Conservation (phyloP, 2,113 vertebrate species). For the Trogon surrucura region DNA sequence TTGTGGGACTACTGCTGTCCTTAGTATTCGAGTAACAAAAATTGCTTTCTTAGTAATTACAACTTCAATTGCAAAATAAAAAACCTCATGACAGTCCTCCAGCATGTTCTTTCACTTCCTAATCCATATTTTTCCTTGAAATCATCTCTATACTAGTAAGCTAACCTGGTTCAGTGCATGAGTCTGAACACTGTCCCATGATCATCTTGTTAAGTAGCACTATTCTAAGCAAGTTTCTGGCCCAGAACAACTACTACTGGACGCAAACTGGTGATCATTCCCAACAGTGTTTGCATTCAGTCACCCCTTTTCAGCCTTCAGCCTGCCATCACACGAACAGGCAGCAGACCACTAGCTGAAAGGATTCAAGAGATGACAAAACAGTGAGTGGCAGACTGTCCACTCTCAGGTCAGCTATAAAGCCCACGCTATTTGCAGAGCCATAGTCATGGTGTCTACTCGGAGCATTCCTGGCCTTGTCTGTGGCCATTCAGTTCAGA, state of each 20-base stretch:
- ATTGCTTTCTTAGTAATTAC: neutral
- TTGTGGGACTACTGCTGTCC: no score
- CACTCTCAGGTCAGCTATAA: neutral
- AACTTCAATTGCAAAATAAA: neutral
- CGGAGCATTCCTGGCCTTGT: neutral
- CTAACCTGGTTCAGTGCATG: neutral
- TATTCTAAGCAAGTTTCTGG: neutral
- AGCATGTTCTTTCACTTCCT: neutral
- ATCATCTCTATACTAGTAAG: neutral
- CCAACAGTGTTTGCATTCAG: neutral
- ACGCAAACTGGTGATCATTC: neutral
- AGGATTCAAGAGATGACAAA: neutral
- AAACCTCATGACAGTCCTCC: neutral
- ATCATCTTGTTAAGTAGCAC: neutral
- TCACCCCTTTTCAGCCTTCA: neutral
- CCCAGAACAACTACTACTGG: neutral
- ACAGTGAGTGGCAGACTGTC: neutral
- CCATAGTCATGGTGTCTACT: rapidly evolving
- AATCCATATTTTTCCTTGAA: neutral
- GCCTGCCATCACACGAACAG: neutral
- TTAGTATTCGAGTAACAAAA: neutral
- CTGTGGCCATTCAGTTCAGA: neutral
- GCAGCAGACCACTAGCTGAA: neutral
- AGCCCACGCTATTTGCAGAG: neutral
- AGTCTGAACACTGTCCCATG: neutral